Evolutionary conservation across 2,888 invertebrate genomes (phyloP), one percentile per base, ranked within the genome.

Genomic region (Cantharis rustica): DNA sequence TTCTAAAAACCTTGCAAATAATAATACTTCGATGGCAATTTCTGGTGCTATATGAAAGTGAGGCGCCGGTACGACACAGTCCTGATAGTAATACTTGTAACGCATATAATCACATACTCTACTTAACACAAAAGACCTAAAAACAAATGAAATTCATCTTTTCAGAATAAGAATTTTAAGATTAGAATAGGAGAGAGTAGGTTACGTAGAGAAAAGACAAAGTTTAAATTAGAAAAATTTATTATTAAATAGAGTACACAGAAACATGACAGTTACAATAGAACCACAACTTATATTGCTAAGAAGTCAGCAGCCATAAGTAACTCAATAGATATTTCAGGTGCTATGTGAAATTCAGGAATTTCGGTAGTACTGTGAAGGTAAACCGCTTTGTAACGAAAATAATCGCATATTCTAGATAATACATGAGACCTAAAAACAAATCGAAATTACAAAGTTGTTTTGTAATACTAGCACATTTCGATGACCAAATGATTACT

Each of bases 281-380:
- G 47, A 47, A 47, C 47, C 47, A 47, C 47, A 47, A 47, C n/a
- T 47, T 47, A 47, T 47, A 47, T 47, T 47, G 47, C 98, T 84
- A 98, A 91, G 90, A 98, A 98, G 89, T 98, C 98, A 81, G 98
- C 98, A 81, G 98, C 98, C 98, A 98, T 98, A 71, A 98, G 92
- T 72, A 98, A 91, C 89, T 98, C 98, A 83, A 98, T 91, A 68
- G 98, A 97, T 82, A 98, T 96, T 89, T 98, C 98, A 0, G 98
- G 97, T 75, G 96, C 95, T 84, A 98, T 98, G 5, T 96, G 96
- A 88, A 98, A 98, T 89, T 98, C 98, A 0, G 98, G 98, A 84
- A 98, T 98, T 89, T 98, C 98, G 15, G 97, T 97, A 20, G 97
- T 96, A 82, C 96, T 96, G 90, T 97, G 97, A 80, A 96, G 97